phyloP scores from a whole-genome alignment of 1,140 invertebrate genomes.

The Lucilia cuprina region DNA sequence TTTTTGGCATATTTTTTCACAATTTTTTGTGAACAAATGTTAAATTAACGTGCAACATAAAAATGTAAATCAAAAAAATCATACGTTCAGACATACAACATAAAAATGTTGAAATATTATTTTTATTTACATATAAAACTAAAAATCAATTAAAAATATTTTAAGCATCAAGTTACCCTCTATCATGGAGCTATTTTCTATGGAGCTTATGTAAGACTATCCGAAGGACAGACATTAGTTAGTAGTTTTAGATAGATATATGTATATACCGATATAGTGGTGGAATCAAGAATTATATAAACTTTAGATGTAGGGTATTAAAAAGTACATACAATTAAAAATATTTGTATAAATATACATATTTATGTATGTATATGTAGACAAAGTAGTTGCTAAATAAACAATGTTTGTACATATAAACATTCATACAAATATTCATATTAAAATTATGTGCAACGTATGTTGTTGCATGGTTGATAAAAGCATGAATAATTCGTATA shows the following conservation, averaged over 20 bases:
- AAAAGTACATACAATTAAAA: background rate
- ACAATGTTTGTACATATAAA: background rate
- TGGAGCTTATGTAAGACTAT: too few relatives aligned
- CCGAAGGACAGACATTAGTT: too few relatives aligned
- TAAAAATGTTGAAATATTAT: too few relatives aligned
- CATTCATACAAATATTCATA: too few relatives aligned
- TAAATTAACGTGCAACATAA: conserved; percentile 7
- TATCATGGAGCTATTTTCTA: too few relatives aligned
- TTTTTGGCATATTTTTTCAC: background rate
- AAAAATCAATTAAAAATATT: too few relatives aligned
- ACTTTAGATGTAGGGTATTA: too few relatives aligned
- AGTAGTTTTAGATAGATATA: too few relatives aligned
- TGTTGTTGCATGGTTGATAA: conserved; percentile 5
- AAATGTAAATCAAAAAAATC: background rate
- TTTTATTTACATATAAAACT: background rate
- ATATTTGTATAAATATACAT: background rate
- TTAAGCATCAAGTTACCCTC: too few relatives aligned
- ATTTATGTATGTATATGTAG: background rate
- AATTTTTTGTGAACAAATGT: conserved; percentile 1
- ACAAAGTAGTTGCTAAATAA: conserved; percentile 6
- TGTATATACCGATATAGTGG: too few relatives aligned
- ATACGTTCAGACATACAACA: background rate
- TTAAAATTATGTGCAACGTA: background rate
- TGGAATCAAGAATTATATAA: too few relatives aligned
- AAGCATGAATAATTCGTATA: background rate